Conservation (phyloP, 2,888 invertebrate species). For the Lucinisca nassula region DNA sequence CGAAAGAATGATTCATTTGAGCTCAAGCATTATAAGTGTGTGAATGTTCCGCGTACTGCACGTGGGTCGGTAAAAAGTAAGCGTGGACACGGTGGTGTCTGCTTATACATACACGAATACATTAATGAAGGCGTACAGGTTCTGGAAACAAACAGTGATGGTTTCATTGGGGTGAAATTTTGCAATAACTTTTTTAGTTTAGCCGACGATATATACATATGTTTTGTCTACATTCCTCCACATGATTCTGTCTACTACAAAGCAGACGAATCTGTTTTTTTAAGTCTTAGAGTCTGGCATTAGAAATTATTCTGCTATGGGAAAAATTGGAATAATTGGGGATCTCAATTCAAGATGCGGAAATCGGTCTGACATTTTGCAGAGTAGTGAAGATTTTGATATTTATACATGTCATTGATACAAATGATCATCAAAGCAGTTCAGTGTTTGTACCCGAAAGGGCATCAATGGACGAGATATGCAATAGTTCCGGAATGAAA, state of each 20-base stretch:
- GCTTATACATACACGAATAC: not conserved
- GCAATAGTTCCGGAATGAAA: not conserved
- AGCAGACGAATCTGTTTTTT: not conserved
- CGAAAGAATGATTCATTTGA: not conserved
- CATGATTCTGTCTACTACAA: not conserved
- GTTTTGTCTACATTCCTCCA: constrained; percentile 16
- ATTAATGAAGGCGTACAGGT: not conserved
- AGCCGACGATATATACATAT: not conserved
- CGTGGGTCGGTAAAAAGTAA: not conserved
- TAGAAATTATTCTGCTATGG: too few species aligned
- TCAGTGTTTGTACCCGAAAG: not conserved
- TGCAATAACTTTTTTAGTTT: constrained; percentile 3
- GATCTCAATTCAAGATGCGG: too few species aligned
- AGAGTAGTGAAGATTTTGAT: too few species aligned
- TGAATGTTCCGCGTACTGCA: not conserved
- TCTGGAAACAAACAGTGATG: not conserved
- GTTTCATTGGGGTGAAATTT: constrained; percentile 12
- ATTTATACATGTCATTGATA: not conserved
- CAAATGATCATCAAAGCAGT: not conserved
- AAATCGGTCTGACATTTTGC: too few species aligned
- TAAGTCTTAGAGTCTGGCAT: not conserved
- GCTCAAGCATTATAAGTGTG: not conserved
- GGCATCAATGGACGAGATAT: not conserved
- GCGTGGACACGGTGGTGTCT: constrained; percentile 3
- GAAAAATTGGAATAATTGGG: too few species aligned